phyloP scores from a whole-genome alignment of 1,140 invertebrate species.

The Ostrea edulis region DNA sequence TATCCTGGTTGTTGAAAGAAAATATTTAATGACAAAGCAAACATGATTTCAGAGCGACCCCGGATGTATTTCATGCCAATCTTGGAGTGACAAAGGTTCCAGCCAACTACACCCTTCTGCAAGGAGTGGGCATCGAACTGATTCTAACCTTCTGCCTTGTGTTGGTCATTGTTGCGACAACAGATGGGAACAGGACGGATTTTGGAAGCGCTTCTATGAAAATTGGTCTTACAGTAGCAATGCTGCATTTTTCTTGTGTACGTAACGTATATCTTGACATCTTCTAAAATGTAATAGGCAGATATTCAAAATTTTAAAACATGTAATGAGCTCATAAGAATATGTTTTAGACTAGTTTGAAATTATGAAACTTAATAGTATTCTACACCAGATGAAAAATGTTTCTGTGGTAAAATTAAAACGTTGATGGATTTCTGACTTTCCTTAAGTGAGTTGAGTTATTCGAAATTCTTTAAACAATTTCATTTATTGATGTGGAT shows the following conservation, averaged over 20 bases:
- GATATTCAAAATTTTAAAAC: too few species aligned
- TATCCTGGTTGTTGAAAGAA: too few species aligned
- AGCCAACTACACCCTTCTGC: conserved; percentile 71
- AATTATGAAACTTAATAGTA: too few species aligned
- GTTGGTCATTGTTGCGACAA: conserved; percentile 91
- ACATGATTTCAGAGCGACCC: conserved; percentile 66
- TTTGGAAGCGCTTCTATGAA: conserved; percentile 91
- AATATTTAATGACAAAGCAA: background rate
- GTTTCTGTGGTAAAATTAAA: too few species aligned
- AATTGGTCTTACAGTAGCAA: conserved; percentile 83
- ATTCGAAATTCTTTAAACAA: too few species aligned
- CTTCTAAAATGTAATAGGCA: background rate
- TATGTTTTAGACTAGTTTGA: too few species aligned
- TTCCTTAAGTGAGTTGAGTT: too few species aligned
- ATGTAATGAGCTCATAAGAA: too few species aligned
- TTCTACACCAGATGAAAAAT: too few species aligned
- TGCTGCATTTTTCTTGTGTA: conserved; percentile 67
- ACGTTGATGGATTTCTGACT: too few species aligned
- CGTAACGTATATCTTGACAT: conserved; percentile 58
- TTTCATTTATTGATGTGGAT: too few species aligned
- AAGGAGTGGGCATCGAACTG: conserved; percentile 90
- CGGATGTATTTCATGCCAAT: conserved; percentile 54
- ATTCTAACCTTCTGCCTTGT: conserved; percentile 93
- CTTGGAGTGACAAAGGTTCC: conserved; percentile 64
- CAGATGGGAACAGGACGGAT: conserved; percentile 88